Conservation (phyloP, 2,888 invertebrate species). For the Syrphus vitripennis region DNA sequence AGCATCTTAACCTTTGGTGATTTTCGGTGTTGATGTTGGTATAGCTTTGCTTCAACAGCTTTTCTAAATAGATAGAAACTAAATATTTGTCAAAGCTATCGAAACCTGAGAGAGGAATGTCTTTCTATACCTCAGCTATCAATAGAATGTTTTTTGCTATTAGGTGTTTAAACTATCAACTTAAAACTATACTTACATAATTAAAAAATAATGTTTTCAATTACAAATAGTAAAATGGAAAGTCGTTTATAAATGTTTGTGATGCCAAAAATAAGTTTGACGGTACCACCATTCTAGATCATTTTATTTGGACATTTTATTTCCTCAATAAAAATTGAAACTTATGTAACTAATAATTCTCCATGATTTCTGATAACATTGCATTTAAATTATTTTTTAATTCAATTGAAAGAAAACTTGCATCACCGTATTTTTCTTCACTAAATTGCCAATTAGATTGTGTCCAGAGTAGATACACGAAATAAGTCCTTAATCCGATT, state of each 20-base stretch:
- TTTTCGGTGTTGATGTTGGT: background rate
- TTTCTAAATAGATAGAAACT: background rate
- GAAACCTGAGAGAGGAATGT: background rate
- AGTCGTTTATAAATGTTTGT: too few relatives aligned
- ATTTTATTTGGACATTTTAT: too few relatives aligned
- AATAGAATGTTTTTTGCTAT: too few relatives aligned
- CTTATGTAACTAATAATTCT: background rate
- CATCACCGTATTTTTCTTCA: background rate
- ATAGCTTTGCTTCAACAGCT: background rate
- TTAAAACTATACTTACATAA: too few relatives aligned
- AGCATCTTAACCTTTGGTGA: background rate
- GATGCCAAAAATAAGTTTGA: too few relatives aligned
- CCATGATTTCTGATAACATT: background rate
- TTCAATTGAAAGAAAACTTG: background rate
- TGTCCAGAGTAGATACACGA: background rate
- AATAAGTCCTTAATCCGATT: slow-evolving; percentile 44
- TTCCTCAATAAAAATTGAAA: too few relatives aligned
- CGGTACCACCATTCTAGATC: too few relatives aligned
- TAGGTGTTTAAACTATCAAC: too few relatives aligned
- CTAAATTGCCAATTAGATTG: background rate
- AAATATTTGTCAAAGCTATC: background rate
- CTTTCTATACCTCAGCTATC: too few relatives aligned
- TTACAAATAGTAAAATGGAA: too few relatives aligned
- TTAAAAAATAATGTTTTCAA: too few relatives aligned
- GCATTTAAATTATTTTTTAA: background rate